phyloP scores from a whole-genome alignment of 1,140 invertebrate species.

The Agrilus planipennis region DNA sequence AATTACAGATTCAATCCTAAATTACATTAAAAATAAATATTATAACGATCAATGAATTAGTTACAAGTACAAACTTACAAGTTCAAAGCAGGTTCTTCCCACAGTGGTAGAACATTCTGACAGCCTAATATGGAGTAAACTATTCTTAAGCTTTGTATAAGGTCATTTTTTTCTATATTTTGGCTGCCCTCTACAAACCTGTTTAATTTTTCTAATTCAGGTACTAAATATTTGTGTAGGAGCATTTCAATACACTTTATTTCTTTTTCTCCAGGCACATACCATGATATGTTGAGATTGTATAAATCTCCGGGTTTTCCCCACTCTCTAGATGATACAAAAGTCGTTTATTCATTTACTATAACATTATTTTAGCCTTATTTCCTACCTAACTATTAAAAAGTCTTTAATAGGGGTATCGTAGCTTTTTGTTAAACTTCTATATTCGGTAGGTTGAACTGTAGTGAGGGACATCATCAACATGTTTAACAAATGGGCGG shows the following conservation, averaged over 20 bases:
- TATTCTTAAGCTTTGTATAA: constrained; percentile 34
- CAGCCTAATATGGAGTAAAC: constrained; percentile 42
- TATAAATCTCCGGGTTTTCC: constrained; percentile 54
- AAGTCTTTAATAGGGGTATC: constrained; percentile 54
- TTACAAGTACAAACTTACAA: constrained; percentile 35
- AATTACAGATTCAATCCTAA: constrained; percentile 27
- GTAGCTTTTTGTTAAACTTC: constrained; percentile 47
- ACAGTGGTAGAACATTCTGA: constrained; percentile 45
- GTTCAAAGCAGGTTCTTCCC: constrained; percentile 40
- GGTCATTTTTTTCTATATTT: constrained; percentile 31
- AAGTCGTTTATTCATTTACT: neutral
- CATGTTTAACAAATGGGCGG: constrained; percentile 34
- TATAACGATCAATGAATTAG: constrained; percentile 4
- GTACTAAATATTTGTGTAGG: constrained; percentile 48
- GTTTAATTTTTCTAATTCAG: constrained; percentile 41
- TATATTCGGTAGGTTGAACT: constrained; percentile 51
- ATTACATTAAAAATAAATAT: too few relatives aligned
- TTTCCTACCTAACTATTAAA: constrained; percentile 53
- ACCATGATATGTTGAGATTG: constrained; percentile 61
- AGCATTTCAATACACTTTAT: constrained; percentile 50
- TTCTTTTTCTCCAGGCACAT: constrained; percentile 60
- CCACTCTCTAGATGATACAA: constrained; percentile 55
- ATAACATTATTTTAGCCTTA: neutral
- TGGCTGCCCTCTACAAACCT: constrained; percentile 35
- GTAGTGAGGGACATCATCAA: constrained; percentile 46